These are phyloP conservation scores for Cottoperca gobio DNA, from an alignment of 2,797 vertebrate species.

Conservation along the genomic window DNA sequence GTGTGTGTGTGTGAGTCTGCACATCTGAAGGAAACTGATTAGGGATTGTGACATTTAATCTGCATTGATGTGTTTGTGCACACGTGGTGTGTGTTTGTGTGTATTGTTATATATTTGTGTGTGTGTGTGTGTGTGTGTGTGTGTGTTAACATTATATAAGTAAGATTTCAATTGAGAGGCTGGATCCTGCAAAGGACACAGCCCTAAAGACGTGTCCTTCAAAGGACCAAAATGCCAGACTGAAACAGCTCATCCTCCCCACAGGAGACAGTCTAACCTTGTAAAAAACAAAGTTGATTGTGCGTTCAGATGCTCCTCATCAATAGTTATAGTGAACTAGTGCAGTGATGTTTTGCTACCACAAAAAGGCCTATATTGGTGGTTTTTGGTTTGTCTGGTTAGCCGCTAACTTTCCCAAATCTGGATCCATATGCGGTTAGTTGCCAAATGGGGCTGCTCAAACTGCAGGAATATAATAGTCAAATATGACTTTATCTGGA, in stretches of 20 bases:
- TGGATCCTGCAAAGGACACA: not conserved
- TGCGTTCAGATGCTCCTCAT: not conserved
- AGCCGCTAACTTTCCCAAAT: too few relatives aligned
- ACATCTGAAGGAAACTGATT: slow-evolving; percentile 33
- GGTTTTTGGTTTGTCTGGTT: not conserved
- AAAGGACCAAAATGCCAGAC: not conserved
- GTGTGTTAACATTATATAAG: not conserved
- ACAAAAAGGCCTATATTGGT: not conserved
- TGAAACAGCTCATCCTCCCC: not conserved
- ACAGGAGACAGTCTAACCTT: not conserved
- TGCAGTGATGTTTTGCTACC: not conserved
- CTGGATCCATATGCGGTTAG: too few relatives aligned
- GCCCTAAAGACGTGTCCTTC: not conserved
- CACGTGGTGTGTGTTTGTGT: slow-evolving; percentile 5
- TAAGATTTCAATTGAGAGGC: not conserved
- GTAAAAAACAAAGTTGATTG: not conserved
- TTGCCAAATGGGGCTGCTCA: too few relatives aligned
- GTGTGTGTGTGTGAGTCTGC: slow-evolving; percentile 17
- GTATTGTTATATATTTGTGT: not conserved
- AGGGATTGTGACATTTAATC: slow-evolving; percentile 38
- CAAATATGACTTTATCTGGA: too few relatives aligned
- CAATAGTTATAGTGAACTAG: not conserved
- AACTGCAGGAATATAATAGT: too few relatives aligned
- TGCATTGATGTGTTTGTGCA: slow-evolving; percentile 21
- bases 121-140: slow-evolving; percentile 1